Percentiles rank a stretch among this genome's conserved stretches.
Evolutionary conservation across 2,888 invertebrate genomes (phyloP).

Genomic region (Mythimna ferrago): DNA sequence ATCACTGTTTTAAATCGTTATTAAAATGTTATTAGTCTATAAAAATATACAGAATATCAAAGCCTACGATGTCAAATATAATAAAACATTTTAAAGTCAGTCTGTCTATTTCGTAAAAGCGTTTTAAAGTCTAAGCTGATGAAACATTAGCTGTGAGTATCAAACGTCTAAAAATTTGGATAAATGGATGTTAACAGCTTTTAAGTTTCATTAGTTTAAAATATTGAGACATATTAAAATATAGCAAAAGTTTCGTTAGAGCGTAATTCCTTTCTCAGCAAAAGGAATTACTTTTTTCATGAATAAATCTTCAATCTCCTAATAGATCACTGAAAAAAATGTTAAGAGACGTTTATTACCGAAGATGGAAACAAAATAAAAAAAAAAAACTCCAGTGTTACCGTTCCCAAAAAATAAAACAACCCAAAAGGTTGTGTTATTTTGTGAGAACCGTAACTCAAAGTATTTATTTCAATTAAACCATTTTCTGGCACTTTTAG

Average conservation of each 20-base stretch:
- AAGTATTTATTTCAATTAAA: too few species aligned
- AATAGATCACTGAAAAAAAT: neutral
- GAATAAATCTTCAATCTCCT: neutral
- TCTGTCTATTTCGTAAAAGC: neutral
- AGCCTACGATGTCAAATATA: neutral
- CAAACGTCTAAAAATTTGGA: slow-evolving; percentile 32
- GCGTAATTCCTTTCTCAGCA: too few species aligned
- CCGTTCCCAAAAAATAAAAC: neutral
- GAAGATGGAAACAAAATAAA: neutral
- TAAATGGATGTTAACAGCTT: slow-evolving; percentile 23
- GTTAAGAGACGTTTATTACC: neutral
- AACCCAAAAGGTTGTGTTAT: neutral
- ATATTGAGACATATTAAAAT: neutral
- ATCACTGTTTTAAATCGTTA: slow-evolving; percentile 16
- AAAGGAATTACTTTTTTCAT: neutral
- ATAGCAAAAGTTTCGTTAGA: neutral
- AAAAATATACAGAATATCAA: slow-evolving; percentile 19
- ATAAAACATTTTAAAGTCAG: slow-evolving; percentile 1
- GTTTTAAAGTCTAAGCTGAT: slow-evolving; percentile 3
- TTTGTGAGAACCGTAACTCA: too few species aligned
- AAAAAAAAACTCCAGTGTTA: neutral
- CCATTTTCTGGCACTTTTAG: too few species aligned
- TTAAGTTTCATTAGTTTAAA: neutral
- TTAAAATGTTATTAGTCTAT: slow-evolving; percentile 24
- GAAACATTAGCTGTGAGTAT: slow-evolving; percentile 6